phyloP scores from a whole-genome alignment of 2,888 invertebrate species.

The Drosophila antonietae region DNA sequence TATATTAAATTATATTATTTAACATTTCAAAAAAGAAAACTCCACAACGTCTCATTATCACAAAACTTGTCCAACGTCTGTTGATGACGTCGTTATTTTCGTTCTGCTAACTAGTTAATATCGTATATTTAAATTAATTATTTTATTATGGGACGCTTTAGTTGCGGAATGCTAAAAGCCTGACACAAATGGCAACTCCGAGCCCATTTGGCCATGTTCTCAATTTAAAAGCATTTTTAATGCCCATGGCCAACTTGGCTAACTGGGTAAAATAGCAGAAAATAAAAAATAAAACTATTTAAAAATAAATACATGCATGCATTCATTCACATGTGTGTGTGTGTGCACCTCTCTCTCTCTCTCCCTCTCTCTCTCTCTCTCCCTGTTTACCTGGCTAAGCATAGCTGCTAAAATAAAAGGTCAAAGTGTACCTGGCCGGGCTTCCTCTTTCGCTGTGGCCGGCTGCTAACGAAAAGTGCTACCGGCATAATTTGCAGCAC shows the following conservation, averaged over 20 bases:
- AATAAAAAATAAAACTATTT: conserved; percentile 19
- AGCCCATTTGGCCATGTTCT: conserved; percentile 7
- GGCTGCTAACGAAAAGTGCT: conserved; percentile 59
- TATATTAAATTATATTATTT: no score
- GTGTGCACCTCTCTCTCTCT: no score
- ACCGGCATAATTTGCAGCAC: conserved; percentile 73
- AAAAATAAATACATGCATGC: conserved; percentile 29
- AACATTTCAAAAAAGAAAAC: no score
- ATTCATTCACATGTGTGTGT: conserved; percentile 14
- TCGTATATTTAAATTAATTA: conserved; percentile 15
- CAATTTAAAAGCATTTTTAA: conserved; percentile 34
- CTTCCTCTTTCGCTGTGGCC: conserved; percentile 32
- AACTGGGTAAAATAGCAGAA: conserved; percentile 12
- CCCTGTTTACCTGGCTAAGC: conserved; percentile 29
- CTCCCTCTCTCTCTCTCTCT: not conserved
- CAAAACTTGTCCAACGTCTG: not conserved
- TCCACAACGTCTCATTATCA: not conserved
- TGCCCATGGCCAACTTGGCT: conserved; percentile 44
- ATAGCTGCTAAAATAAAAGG: conserved; percentile 53
- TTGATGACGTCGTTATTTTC: no score
- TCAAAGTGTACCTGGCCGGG: conserved; percentile 35
- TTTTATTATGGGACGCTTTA: conserved; percentile 17
- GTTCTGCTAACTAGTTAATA: not conserved
- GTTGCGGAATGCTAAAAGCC: not conserved
- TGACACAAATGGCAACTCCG: conserved; percentile 3